Evolutionary conservation across 2,113 vertebrate species (phyloP).

Genomic region (Hystrix brachyura): DNA sequence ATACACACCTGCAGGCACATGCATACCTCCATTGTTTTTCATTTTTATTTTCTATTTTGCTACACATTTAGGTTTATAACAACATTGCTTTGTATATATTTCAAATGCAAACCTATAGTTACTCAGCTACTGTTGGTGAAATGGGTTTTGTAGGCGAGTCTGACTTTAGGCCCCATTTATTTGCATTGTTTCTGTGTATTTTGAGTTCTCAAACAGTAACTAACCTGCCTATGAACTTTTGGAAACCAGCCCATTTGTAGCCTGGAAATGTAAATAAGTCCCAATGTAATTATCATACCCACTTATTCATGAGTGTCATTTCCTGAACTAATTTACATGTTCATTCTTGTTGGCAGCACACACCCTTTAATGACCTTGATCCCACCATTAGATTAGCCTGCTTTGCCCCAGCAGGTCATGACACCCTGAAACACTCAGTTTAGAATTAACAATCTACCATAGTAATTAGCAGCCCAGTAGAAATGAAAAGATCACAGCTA

Average conservation of each 20-base stretch:
- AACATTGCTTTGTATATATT: neutral
- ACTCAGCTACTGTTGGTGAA: slow-evolving; percentile 21
- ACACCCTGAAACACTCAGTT: slow-evolving; percentile 14
- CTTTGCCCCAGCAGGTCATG: slow-evolving; percentile 25
- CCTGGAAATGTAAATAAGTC: slow-evolving; percentile 68
- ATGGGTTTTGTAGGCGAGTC: neutral
- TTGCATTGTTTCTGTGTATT: slow-evolving; percentile 60
- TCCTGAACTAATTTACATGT: neutral
- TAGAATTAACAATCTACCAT: slow-evolving; percentile 67
- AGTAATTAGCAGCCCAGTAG: slow-evolving; percentile 54
- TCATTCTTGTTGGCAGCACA: slow-evolving; percentile 21
- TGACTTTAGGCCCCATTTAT: slow-evolving; percentile 12
- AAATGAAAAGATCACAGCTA: slow-evolving; percentile 54
- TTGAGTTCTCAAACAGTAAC: slow-evolving; percentile 28
- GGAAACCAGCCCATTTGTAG: slow-evolving; percentile 59
- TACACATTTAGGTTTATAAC: neutral
- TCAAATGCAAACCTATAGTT: neutral
- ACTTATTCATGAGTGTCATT: slow-evolving; percentile 56
- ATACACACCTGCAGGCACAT: too few relatives aligned
- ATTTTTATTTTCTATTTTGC: neutral
- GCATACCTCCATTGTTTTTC: neutral
- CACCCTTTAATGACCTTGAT: slow-evolving; percentile 20
- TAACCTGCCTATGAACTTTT: slow-evolving; percentile 50
- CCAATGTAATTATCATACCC: slow-evolving; percentile 62
- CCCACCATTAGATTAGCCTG: neutral